A percentile compares a stretch with the other conserved stretches of the same genome.
Evolutionary conservation across 1,140 invertebrate genomes (phyloP).

Genomic region (Trichogramma pretiosum): DNA sequence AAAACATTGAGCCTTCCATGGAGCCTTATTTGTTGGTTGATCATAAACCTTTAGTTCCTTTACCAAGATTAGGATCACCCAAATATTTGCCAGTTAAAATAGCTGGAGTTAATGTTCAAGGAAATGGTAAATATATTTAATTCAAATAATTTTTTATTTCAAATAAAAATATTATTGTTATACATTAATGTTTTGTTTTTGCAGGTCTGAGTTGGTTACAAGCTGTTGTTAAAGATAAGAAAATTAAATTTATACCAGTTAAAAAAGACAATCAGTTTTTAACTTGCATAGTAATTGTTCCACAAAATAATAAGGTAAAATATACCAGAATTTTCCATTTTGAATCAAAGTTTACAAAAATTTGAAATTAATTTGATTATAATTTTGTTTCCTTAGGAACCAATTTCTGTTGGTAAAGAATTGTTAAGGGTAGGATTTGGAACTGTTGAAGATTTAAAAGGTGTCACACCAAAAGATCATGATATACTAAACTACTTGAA

Average conservation of each 20-base stretch:
- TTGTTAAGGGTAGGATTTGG: conserved; percentile 45
- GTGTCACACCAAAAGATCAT: conserved; percentile 20
- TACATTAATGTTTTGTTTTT: conserved; percentile 13
- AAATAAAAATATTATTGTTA: conserved; percentile 1
- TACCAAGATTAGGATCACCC: conserved; percentile 32
- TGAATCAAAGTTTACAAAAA: not conserved
- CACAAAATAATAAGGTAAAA: conserved; percentile 33
- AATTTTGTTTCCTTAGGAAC: conserved; percentile 21
- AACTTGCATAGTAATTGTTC: conserved; percentile 39
- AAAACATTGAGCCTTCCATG: conserved; percentile 40
- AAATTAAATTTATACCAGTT: conserved; percentile 43
- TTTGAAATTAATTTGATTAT: conserved; percentile 1
- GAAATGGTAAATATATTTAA: conserved; percentile 33
- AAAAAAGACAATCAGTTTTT: conserved; percentile 36
- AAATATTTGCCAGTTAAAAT: conserved; percentile 47
- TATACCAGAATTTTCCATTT: not conserved
- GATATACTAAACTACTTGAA: conserved; percentile 32
- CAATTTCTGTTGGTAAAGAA: conserved; percentile 36
- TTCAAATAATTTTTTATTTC: conserved; percentile 8
- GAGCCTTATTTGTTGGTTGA: conserved; percentile 42
- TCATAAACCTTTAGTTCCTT: conserved; percentile 43
- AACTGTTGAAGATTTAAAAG: conserved; percentile 26
- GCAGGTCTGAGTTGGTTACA: conserved; percentile 47
- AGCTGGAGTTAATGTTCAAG: conserved; percentile 41
- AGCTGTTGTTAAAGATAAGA: conserved; percentile 37